Evolutionary conservation across 1,140 invertebrate species (phyloP), one percentile per base, ranked within the genome.

Genomic region (Drosophila ironensis): DNA sequence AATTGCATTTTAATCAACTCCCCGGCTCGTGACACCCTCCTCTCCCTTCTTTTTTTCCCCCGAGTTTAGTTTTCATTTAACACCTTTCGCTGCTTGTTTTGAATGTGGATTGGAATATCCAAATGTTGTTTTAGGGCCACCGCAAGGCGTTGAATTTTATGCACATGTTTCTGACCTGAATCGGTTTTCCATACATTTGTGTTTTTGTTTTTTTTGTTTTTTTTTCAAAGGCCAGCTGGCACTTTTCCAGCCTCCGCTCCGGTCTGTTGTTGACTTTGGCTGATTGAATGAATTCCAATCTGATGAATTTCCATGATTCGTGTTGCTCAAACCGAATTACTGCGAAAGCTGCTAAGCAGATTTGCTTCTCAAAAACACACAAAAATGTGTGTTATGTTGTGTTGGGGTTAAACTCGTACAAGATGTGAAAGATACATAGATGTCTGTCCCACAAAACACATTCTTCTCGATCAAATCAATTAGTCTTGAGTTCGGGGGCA

Each of bases 1-100:
- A 86, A 86, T 86, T 80, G 81, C 71, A 86, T 86, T 86, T 87
- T 86, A 86, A 86, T 86, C 56, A 75, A 86, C 81, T 75, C 52
- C 28, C n/a, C 53, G 30, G 35, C 54, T 72, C 69, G 44, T 46
- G 52, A 33, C n/a, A 46, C 30, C 20, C n/a, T 1, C 41, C 46
- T 5, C 12, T 11, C 35, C 17, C 20, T 9, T 4, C 12, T 11
- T 42, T 27, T 11, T 17, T 42, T 35, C 46, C 48, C 37, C 50
- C 47, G 57, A n/a, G 77, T 63, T 82, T 81, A 76, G 67, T 81
- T 81, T 81, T 72, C 77, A 56, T 63, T 81, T 81, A 76, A 81
- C 77, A 78, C 78, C 78, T 84, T 78, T 81, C 22, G 25, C 25
- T 27, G 28, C 30, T 33, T 60, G 50, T 42, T 72, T 77, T 71